Evolutionary conservation across 2,113 vertebrate genomes (phyloP).

Genomic region (Gymnorhina tibicen): DNA sequence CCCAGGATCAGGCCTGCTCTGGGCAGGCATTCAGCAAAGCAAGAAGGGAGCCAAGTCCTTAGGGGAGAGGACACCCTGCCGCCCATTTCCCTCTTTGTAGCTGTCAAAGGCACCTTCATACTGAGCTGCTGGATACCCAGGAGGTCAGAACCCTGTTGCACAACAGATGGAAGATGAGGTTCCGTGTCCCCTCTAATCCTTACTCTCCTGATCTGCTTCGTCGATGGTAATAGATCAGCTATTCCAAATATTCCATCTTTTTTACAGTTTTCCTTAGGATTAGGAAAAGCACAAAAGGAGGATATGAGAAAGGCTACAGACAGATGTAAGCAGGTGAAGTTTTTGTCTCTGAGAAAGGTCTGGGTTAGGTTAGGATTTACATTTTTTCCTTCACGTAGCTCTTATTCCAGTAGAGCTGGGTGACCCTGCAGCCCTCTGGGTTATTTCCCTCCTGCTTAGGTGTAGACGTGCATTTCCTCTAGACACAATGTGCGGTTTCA

Average conservation of each 20-base stretch:
- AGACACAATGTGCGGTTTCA: not conserved
- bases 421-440: not conserved
- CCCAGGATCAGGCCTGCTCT: not conserved
- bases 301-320: not conserved
- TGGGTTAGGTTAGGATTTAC: not conserved
- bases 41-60: not conserved
- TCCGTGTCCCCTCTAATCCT: accelerated
- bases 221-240: not conserved
- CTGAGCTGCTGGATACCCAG: not conserved
- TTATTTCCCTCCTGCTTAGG: not conserved
- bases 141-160: not conserved
- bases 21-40: not conserved
- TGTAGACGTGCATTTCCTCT: not conserved
- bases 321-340: not conserved
- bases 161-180: not conserved
- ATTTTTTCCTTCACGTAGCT: not conserved
- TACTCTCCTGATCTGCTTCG: not conserved
- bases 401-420: not conserved
- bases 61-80: not conserved
- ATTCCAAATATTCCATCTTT: not conserved
- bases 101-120: not conserved
- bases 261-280: not conserved
- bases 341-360: not conserved
- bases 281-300: not conserved
- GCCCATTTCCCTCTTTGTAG: not conserved